These are phyloP conservation scores for zebrafish (Danio rerio) DNA, from an alignment of 2,113 vertebrate genomes.

Conservation along the genomic window GRCz12tu NC_133193.1:18677001-18677500, in stretches of 20 bases:
- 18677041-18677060: too few relatives aligned
- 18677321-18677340: constrained; percentile 78
- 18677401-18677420: background rate
- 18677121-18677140: background rate
- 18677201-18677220: background rate
- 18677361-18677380: constrained; percentile 68
- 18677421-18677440: background rate
- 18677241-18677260: background rate
- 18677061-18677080: background rate
- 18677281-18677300: constrained; percentile 75
- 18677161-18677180: background rate
- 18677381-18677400: constrained; percentile 7
- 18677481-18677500: too few relatives aligned
- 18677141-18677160: background rate
- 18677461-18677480: too few relatives aligned
- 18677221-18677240: background rate
- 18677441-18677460: too few relatives aligned
- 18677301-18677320: constrained; percentile 70
- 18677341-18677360: constrained; percentile 66
- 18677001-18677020: too few relatives aligned
- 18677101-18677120: background rate
- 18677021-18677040: too few relatives aligned
- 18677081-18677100: background rate
- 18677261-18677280: constrained; percentile 44
- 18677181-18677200: background rate